phyloP scores from a whole-genome alignment of 2,888 invertebrate genomes.

The Macrophya annulata region DNA sequence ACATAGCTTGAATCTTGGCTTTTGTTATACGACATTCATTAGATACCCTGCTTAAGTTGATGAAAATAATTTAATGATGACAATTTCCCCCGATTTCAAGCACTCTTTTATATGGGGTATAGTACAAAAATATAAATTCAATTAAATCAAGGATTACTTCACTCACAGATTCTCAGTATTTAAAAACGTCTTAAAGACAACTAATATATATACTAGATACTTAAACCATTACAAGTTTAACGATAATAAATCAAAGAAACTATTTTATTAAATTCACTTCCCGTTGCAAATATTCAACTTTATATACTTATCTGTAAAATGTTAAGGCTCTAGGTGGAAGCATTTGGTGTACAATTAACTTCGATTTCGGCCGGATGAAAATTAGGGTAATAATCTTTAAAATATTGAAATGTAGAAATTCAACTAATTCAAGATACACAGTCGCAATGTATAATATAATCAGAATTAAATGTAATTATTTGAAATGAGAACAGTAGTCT shows the following conservation, averaged over 20 bases:
- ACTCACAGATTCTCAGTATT: conserved; percentile 58
- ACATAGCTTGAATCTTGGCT: background rate
- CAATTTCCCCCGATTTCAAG: conserved; percentile 3
- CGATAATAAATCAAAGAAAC: conserved; percentile 35
- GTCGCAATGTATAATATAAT: background rate
- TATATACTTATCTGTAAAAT: conserved; percentile 62
- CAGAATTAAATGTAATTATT: conserved; percentile 17
- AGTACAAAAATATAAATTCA: conserved; percentile 60
- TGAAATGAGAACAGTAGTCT: background rate
- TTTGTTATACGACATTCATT: background rate
- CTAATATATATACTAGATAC: conserved; percentile 38
- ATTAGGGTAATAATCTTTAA: background rate
- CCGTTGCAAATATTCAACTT: conserved; percentile 57
- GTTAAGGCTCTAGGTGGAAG: conserved; percentile 75
- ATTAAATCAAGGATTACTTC: conserved; percentile 63
- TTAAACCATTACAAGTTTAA: conserved; percentile 42
- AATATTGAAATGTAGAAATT: background rate
- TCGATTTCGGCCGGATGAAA: conserved; percentile 23
- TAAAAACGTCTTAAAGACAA: conserved; percentile 54
- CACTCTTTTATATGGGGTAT: conserved; percentile 56
- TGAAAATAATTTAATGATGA: conserved; percentile 56
- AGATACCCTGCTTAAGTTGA: conserved; percentile 20
- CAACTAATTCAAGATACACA: background rate
- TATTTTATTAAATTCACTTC: conserved; percentile 62
- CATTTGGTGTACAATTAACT: conserved; percentile 61